These are phyloP conservation scores for Tarsius wallacei DNA, from an alignment of 2,797 vertebrate species.

Conservation along the genomic window DNA sequence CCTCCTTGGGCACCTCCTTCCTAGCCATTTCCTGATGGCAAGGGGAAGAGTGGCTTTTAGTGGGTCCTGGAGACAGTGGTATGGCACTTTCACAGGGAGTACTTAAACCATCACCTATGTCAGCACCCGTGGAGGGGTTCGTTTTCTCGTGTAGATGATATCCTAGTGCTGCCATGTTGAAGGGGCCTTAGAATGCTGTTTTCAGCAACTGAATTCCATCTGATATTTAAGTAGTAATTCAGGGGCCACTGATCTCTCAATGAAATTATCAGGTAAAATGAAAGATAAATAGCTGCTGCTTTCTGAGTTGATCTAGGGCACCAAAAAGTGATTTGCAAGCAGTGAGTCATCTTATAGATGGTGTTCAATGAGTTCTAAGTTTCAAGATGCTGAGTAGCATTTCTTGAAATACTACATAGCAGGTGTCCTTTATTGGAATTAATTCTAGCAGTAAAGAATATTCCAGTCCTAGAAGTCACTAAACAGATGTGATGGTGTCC, in stretches of 20 bases:
- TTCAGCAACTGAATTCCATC: not conserved
- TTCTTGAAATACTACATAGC: slow-evolving; percentile 62
- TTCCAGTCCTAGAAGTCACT: slow-evolving; percentile 55
- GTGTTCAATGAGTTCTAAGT: slow-evolving; percentile 58
- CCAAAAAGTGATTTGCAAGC: not conserved
- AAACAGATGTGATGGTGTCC: slow-evolving; percentile 58
- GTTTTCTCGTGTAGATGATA: not conserved
- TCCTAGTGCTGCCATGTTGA: not conserved
- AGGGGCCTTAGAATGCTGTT: not conserved
- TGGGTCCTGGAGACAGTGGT: not conserved
- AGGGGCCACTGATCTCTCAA: not conserved
- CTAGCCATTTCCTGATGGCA: not conserved
- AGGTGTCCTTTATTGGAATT: slow-evolving; percentile 65
- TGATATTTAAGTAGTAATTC: not conserved
- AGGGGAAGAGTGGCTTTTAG: not conserved
- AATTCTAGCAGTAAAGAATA: slow-evolving; percentile 55
- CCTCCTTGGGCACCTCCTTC: not conserved
- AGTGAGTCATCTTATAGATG: not conserved
- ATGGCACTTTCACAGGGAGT: not conserved
- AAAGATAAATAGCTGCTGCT: not conserved
- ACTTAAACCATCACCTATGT: not conserved
- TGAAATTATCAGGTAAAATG: slow-evolving; percentile 32
- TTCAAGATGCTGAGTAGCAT: slow-evolving; percentile 47
- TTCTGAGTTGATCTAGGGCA: not conserved
- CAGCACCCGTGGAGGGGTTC: not conserved